phyloP scores from a whole-genome alignment of 2,797 vertebrate genomes.

The Clamator glandarius region DNA sequence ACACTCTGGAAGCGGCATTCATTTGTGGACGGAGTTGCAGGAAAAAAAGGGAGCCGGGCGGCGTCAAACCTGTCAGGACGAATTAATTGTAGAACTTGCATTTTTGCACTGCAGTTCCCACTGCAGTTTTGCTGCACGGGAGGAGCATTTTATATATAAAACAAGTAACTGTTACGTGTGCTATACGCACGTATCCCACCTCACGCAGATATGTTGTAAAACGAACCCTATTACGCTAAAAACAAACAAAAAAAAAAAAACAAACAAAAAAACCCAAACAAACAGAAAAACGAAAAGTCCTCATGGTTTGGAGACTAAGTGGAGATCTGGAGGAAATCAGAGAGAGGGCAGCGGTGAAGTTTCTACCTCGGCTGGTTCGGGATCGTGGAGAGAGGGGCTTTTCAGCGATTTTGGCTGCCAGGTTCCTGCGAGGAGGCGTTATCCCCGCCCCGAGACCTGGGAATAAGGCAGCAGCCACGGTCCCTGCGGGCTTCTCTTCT shows the following conservation, averaged over 20 bases:
- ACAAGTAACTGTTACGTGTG: not conserved
- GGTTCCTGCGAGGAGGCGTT: not conserved
- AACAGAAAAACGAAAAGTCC: not conserved
- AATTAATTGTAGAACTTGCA: slow-evolving; percentile 66
- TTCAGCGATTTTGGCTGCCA: not conserved
- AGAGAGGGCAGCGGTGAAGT: not conserved
- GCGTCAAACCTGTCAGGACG: slow-evolving; percentile 61
- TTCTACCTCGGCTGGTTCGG: not conserved
- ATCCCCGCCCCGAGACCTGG: not conserved
- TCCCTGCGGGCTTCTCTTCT: not conserved
- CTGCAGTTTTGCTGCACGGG: not conserved
- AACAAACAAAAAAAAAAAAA: no score
- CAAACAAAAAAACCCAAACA: no score
- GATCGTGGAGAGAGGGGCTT: not conserved
- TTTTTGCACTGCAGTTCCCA: slow-evolving; percentile 50
- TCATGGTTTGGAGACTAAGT: not conserved
- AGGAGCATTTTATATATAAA: not conserved
- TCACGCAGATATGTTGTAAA: not conserved
- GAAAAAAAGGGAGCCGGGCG: not conserved
- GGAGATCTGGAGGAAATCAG: not conserved
- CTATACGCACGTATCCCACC: not conserved
- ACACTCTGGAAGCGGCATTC: slow-evolving; percentile 63
- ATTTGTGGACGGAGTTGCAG: slow-evolving; percentile 42
- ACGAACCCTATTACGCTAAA: not conserved
- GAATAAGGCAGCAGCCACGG: not conserved